Conservation (phyloP, 2,113 vertebrate species). For the Orycteropus afer region DNA sequence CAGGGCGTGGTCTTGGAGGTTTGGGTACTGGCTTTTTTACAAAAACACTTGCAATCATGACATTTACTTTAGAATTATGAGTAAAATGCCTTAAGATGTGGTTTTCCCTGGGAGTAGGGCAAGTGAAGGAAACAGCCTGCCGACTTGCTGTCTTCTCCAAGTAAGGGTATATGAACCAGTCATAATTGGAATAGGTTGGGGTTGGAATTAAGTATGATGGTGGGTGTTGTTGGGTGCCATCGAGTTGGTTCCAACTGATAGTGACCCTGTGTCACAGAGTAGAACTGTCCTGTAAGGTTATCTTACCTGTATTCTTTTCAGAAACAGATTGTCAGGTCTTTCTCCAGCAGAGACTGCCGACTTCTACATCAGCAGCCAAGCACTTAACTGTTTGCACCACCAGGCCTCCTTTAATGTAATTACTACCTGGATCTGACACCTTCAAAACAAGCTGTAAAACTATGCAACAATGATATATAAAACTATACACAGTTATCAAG, state of each 20-base stretch:
- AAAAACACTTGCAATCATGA: neutral
- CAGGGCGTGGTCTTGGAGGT: neutral
- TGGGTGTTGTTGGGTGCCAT: no score
- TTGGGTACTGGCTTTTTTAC: neutral
- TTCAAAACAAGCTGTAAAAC: constrained; percentile 10
- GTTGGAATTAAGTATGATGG: no score
- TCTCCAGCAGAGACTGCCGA: neutral
- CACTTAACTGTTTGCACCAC: neutral
- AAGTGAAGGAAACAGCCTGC: neutral
- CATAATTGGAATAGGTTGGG: neutral
- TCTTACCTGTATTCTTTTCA: no score
- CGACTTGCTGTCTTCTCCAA: neutral
- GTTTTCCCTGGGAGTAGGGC: neutral
- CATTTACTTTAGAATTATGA: constrained; percentile 34
- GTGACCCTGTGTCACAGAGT: no score
- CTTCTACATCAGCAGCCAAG: neutral
- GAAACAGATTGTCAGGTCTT: no score
- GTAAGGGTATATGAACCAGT: neutral
- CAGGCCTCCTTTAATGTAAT: neutral
- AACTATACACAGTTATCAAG: no score
- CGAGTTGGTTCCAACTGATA: no score
- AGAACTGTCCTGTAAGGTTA: no score
- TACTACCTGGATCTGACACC: neutral
- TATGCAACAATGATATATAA: no score
- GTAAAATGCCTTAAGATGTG: constrained; percentile 16